phyloP scores from a whole-genome alignment of 2,797 vertebrate species.

The Pachyuromys duprasi region DNA sequence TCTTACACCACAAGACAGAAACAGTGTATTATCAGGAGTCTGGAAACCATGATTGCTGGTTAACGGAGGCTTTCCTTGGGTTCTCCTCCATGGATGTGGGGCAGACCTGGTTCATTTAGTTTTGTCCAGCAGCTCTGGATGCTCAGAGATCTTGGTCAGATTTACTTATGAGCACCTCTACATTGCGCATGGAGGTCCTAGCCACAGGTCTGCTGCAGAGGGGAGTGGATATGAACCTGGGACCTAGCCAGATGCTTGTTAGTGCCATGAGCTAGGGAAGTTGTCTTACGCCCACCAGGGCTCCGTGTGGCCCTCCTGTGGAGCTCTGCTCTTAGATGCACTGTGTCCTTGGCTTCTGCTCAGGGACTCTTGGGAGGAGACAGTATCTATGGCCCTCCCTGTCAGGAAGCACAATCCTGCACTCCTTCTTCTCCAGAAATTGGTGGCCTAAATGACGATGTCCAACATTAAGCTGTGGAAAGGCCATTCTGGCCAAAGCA shows the following conservation, averaged over 20 bases:
- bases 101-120: no score
- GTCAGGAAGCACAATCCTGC: neutral
- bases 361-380: neutral
- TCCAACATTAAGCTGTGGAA: neutral
- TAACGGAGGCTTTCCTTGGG: neutral
- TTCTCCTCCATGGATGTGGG: neutral
- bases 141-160: neutral
- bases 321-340: neutral
- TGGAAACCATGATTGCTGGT: neutral
- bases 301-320: neutral
- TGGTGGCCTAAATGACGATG: neutral
- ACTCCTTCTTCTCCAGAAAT: neutral
- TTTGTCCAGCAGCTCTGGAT: neutral
- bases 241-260: neutral
- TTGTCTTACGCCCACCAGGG: neutral
- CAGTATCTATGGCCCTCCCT: neutral
- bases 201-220: neutral
- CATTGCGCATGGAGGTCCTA: fast-evolving
- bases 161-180: neutral
- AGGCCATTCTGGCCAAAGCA: neutral
- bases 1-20: neutral
- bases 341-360: neutral
- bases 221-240: neutral
- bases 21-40: neutral
- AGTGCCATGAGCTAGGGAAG: neutral